Conservation (phyloP, 2,888 invertebrate species). For the Pachycephus smyrnensis region DNA sequence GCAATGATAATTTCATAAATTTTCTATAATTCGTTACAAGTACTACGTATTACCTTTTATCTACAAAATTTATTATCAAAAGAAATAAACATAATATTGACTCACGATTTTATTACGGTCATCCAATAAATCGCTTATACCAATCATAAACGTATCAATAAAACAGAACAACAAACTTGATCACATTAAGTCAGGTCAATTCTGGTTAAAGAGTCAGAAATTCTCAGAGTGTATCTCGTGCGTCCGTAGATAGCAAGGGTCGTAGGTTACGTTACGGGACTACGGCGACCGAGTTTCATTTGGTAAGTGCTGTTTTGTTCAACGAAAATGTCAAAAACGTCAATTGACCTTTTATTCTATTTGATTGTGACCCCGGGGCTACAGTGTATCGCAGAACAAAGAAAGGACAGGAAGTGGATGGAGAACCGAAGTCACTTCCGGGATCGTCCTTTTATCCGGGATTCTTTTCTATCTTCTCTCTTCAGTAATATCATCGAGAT, state of each 20-base stretch:
- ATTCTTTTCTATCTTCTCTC: not conserved
- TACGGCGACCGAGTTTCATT: constrained; percentile 27
- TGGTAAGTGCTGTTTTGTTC: constrained; percentile 40
- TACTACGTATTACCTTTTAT: too few species aligned
- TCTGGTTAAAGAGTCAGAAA: constrained; percentile 24
- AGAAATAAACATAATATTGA: not conserved
- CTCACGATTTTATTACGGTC: not conserved
- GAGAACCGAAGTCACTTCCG: constrained; percentile 32
- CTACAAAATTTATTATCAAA: not conserved
- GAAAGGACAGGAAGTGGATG: constrained; percentile 19
- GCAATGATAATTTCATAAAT: not conserved
- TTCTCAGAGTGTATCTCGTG: constrained; percentile 29
- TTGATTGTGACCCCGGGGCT: constrained; percentile 33
- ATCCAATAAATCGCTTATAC: not conserved
- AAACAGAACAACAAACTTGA: constrained; percentile 21
- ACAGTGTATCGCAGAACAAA: constrained; percentile 20
- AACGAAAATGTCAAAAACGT: constrained; percentile 44
- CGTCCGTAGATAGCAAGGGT: not conserved
- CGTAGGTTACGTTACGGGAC: not conserved
- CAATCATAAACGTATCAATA: not conserved
- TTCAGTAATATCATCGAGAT: not conserved
- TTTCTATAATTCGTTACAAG: too few species aligned
- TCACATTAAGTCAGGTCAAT: constrained; percentile 37
- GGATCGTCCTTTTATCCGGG: constrained; percentile 11
- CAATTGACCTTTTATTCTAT: constrained; percentile 45